Evolutionary conservation across 2,113 vertebrate genomes (phyloP).

Genomic region (Eulemur rufifrons): DNA sequence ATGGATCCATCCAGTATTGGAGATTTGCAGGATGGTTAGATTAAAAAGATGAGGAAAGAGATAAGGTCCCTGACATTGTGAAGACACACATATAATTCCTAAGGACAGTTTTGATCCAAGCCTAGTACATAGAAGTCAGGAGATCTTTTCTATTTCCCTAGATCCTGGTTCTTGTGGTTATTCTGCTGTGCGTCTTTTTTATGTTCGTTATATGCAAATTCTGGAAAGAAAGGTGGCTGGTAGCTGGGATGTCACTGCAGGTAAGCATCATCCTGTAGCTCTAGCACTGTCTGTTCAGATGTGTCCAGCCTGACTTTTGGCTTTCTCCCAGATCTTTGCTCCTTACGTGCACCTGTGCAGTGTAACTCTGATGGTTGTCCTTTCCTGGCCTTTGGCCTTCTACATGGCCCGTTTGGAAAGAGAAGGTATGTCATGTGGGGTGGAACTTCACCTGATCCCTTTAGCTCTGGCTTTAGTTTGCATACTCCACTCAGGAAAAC

Average conservation of each 20-base stretch:
- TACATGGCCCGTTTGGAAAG: constrained; percentile 42
- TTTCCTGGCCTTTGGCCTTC: constrained; percentile 62
- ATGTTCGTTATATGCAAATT: background rate
- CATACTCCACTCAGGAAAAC: background rate
- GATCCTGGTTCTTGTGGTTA: constrained; percentile 30
- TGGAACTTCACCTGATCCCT: background rate
- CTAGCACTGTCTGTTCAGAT: background rate
- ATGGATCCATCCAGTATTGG: background rate
- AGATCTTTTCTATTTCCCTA: constrained; percentile 52
- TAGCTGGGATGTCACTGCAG: constrained; percentile 62
- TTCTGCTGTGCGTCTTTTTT: background rate
- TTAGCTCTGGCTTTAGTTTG: constrained; percentile 9
- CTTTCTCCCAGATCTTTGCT: constrained; percentile 67
- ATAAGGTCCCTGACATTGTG: background rate
- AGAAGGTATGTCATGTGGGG: constrained; percentile 62
- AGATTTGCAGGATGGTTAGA: background rate
- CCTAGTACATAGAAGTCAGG: background rate
- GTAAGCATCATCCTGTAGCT: constrained; percentile 43
- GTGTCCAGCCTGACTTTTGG: constrained; percentile 41
- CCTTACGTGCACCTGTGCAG: constrained; percentile 67
- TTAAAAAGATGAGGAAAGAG: background rate
- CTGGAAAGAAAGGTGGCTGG: constrained; percentile 68
- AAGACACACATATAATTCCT: background rate
- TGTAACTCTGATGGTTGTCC: constrained; percentile 60
- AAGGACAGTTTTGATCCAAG: background rate